Base-by-base conservation (phyloP, 1,140 invertebrate species). In the Habropoda laboriosa region DNA sequence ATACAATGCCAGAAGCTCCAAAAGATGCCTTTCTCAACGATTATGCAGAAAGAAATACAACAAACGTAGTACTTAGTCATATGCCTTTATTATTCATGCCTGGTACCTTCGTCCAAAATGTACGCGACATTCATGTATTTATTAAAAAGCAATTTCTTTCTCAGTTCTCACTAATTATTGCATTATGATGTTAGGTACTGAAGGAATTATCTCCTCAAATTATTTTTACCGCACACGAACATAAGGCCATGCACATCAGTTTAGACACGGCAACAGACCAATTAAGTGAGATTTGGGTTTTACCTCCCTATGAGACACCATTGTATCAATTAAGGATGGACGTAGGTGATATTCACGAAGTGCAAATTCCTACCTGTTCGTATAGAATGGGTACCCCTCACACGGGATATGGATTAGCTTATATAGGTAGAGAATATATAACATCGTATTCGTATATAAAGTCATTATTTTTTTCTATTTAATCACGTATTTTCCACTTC, bases 321-420 rank as follows among this genome's bases (percentile, higher is more conserved):
- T 82, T 94, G 10, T 93, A 93, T 87, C 89, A 93, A 81, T 92
- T 93, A 60, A 89, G 91, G 64, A 89, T 94, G 63, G 91, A 93
- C 58, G 87, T 91, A 77, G 92, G 91, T n/a, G 93, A 94, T 80
- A 92, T 96, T 81, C 95, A 97, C 89, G 98, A 99, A 94, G 95
- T 99, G 53, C 95, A 96, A 91, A 96, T 98, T 72, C 98, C 98
- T 3, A 98, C 98, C 0, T 98, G 97, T 92, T 98, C 97, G 7
- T 99, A 99, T 92, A 94, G 98, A 89, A 99, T 99, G 98, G 98
- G 98, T 3, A 96, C 96, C 30, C 85, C 89, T 13, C 93, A 96
- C 79, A 97, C 98, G 90, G 98, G 97, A 24, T 98, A 96, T 93
- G 97, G 97, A 51, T 95, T 95, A 81, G 96, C 96, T 7, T 93